Conservation (phyloP, 53 echinoderm and acorn worm genomes). For the Crossaster papposus region DNA sequence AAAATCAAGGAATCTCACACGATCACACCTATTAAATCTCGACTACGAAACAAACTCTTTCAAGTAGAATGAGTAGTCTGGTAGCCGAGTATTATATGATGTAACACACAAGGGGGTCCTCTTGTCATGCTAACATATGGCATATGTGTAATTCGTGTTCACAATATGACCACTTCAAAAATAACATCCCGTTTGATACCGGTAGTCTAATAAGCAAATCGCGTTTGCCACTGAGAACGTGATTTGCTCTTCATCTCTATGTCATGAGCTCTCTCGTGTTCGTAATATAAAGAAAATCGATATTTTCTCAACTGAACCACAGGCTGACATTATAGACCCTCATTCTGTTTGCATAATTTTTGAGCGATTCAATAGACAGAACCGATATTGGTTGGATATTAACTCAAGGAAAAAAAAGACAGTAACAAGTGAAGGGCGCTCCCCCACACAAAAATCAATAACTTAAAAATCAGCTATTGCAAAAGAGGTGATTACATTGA, state of each 20-base stretch:
- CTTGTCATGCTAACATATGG: not conserved
- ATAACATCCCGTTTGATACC: not conserved
- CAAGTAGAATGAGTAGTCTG: not conserved
- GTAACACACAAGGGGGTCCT: not conserved
- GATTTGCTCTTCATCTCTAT: no score
- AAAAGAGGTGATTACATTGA: not conserved
- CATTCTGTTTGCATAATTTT: conserved; percentile 6
- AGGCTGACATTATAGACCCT: not conserved
- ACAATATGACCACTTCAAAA: not conserved
- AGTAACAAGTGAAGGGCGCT: not conserved
- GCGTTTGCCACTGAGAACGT: not conserved
- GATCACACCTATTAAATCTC: not conserved
- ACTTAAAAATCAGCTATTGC: no score
- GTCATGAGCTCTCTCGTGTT: no score
- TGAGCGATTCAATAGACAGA: not conserved
- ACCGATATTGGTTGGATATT: conserved; percentile 14
- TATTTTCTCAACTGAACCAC: not conserved
- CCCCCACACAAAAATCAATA: not conserved
- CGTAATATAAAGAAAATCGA: not conserved
- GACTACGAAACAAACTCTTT: not conserved
- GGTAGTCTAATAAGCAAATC: not conserved
- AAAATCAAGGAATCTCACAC: no score
- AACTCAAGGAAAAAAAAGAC: not conserved
- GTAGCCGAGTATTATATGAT: not conserved
- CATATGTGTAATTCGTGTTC: not conserved